Percentiles rank a stretch among this genome's conserved stretches.
phyloP scores from a whole-genome alignment of 2,888 invertebrate genomes.

The Galerucella pusilla region DNA sequence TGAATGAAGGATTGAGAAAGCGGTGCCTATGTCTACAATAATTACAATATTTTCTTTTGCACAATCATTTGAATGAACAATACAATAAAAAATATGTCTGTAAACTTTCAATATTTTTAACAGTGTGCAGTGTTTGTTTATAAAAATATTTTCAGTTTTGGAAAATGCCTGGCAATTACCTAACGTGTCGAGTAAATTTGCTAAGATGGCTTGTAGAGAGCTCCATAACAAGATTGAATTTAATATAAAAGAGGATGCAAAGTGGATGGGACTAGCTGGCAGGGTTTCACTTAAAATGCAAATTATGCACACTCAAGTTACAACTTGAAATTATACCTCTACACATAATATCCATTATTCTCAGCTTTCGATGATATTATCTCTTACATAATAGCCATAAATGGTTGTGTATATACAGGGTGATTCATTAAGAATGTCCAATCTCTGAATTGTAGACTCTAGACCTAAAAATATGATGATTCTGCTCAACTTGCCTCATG shows the following conservation, averaged over 20 bases:
- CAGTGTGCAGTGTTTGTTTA: too few relatives aligned
- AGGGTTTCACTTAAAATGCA: conserved; percentile 41
- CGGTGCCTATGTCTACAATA: neutral
- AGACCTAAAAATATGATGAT: too few relatives aligned
- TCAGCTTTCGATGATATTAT: conserved; percentile 34
- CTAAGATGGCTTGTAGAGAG: conserved; percentile 37
- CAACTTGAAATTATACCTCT: conserved; percentile 38
- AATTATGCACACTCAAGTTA: conserved; percentile 41
- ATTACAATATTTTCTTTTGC: too few relatives aligned
- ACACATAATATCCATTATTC: conserved; percentile 38
- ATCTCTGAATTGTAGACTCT: too few relatives aligned
- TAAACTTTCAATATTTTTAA: too few relatives aligned
- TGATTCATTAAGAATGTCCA: too few relatives aligned
- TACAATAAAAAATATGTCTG: too few relatives aligned
- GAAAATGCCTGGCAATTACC: conserved; percentile 15
- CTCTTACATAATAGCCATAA: conserved; percentile 8
- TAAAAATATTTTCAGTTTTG: neutral
- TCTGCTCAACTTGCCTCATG: too few relatives aligned
- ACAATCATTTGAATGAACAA: too few relatives aligned
- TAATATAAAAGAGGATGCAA: conserved; percentile 36
- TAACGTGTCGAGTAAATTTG: conserved; percentile 32
- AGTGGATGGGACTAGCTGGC: conserved; percentile 34
- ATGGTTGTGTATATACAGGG: conserved; percentile 1
- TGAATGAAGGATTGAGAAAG: neutral
- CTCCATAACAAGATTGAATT: conserved; percentile 42